Base-by-base conservation (phyloP, 2,113 vertebrate genomes). In the Mohoua ochrocephala region DNA sequence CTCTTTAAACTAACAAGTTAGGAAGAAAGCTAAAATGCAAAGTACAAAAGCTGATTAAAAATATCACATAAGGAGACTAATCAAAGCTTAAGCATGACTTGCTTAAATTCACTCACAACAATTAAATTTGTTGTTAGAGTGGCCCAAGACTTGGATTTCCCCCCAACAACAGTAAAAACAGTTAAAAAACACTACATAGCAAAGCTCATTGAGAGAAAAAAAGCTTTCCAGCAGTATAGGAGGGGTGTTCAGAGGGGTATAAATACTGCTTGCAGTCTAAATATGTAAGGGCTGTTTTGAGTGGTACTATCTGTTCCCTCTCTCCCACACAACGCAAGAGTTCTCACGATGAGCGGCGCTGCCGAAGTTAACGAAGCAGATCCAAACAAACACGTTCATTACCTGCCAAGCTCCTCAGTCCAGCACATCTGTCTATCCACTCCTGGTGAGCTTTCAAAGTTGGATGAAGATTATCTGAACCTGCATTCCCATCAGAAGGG, bases 291-390 rank as follows among this genome's bases (percentile, higher is more conserved):
- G 56, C 31, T 93, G 35, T 91, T 93, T n/a, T 69, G 78, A 60
- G 41, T 49, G 47, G 44, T 60, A 22, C 21, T 80, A 2, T 39
- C 42, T 69, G 24, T 49, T 93, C 70, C 21, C 17, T 82, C 18
- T 54, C 71, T 93, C 54, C 64, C 52, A 84, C 68, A 67, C 31
- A 74, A 44, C 13, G 4, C 28, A 30, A 59, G 8, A 31, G 33
- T 16, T 81, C 30, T 67, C 64, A 31, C 0, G 0, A 57, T 4
- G 33, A 49, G 41, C 2, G 0, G n/a, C 0, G 1, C 45, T 73
- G 41, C 61, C 1, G 0, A 49, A 69, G 42, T 35, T 33, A 74
- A 37, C 41, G 37, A 67, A 74, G 42, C 23, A 86, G 30, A 77
- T 54, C 23, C 80, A 87, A 69, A 52, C 44, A 42, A 73, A 84